Base-by-base conservation (phyloP, 2,797 vertebrate species). In the Lutjanus argentimaculatus region DNA sequence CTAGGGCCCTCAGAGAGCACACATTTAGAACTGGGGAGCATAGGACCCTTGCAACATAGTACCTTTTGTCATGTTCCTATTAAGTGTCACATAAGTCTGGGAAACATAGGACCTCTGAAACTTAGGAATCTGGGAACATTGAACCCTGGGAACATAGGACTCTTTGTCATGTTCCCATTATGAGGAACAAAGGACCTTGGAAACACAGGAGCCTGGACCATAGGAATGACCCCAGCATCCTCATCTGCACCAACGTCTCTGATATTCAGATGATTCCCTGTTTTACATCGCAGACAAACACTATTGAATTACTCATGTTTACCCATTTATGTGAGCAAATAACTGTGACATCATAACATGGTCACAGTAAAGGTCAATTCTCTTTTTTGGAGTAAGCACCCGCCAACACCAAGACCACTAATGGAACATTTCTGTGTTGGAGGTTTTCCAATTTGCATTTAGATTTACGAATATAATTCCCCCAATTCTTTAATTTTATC, bases 371-470 rank as follows among this genome's bases (percentile, higher is more conserved):
- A 72, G 45, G 36, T 57, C 48, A 10, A 43, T 13, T 16, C 8
- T 55, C 17, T 64, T 53, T 46, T 1, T 10, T 42, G 51, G 4
- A 36, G 10, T 14, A 43, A 63, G 52, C 45, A 15, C 14, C 22
- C 10, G 4, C 30, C 30, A 36, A 6, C 30, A 85, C 82, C 75
- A 79, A 81, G 66, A 61, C 52, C 59, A 67, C 71, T 61, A 85
- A 84, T 83, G 77, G 58, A 36, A 67, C 65, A 74, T 78, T 83
- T 80, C 59, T 82, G 65, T 64, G 65, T 52, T 53, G 72, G 53
- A 73, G 58, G 46, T 81, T 91, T 90, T 88, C 66, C 72, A 85
- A 93, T 92, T 93, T 93, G 84, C 90, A 91, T 91, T 89, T 91
- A 87, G 84, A 93, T 92, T 83, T 86, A 43, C 56, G 64, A 85